A percentile compares a stretch with the other conserved stretches of the same genome.
Conservation (phyloP, 2,888 invertebrate species). For the Smittia sp. region DNA sequence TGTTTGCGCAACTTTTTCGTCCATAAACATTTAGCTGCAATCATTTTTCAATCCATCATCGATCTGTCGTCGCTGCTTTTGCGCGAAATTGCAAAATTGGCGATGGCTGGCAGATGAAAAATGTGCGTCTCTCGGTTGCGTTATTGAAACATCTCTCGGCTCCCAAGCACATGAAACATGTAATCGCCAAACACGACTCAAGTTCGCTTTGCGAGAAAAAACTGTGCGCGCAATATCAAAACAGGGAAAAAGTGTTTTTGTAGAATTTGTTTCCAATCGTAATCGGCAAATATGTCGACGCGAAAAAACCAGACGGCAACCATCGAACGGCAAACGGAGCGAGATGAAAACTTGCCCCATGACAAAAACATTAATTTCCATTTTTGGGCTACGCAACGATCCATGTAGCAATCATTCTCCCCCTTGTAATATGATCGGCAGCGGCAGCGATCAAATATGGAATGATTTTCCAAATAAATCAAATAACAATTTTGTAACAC, state of each 20-base stretch:
- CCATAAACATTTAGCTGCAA: background rate
- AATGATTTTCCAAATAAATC: conserved; percentile 31
- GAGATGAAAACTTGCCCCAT: conserved; percentile 22
- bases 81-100: background rate
- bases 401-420: conserved; percentile 8
- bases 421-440: background rate
- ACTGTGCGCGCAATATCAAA: conserved; percentile 4
- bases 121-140: background rate
- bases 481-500: conserved; percentile 28
- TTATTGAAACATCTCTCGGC: conserved; percentile 28
- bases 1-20: background rate
- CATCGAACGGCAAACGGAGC: background rate
- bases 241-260: conserved; percentile 31
- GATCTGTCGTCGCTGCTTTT: background rate
- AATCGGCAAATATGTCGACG: conserved; percentile 5
- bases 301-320: background rate
- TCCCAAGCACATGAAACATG: conserved; percentile 9
- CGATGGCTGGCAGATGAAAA: conserved; percentile 4
- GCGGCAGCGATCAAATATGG: conserved; percentile 26
- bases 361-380: conserved; percentile 39
- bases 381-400: conserved; percentile 25
- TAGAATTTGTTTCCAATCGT: conserved; percentile 18
- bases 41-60: conserved; percentile 21
- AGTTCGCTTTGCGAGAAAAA: background rate
- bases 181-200: conserved; percentile 7